These are phyloP conservation scores for Holothuria scabra DNA, from an alignment of 53 echinoderm and acorn worm species.

Conservation along the genomic window DNA sequence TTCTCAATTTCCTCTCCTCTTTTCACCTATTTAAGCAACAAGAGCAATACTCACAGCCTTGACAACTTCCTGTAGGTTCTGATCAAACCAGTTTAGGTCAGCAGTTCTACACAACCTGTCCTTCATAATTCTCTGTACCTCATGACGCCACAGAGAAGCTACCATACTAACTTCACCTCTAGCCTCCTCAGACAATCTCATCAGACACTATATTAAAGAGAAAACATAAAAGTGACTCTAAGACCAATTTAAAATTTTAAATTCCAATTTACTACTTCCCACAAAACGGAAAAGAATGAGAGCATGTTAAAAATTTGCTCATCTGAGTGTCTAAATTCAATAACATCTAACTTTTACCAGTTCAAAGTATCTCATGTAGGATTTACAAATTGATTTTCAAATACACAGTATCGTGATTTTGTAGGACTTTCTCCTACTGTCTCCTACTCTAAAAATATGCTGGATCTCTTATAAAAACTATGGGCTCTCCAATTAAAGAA, in stretches of 20 bases:
- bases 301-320: too few relatives aligned
- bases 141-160: constrained; percentile 93
- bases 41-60: constrained; percentile 69
- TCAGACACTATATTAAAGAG: constrained; percentile 67
- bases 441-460: too few relatives aligned
- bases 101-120: constrained; percentile 88
- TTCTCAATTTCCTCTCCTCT: not conserved
- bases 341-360: too few relatives aligned
- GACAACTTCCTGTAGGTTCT: constrained; percentile 77
- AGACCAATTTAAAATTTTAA: not conserved
- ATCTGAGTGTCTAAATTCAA: too few relatives aligned
- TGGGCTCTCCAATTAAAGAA: too few relatives aligned
- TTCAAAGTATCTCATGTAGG: too few relatives aligned
- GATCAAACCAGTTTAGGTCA: constrained; percentile 88
- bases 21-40: not conserved
- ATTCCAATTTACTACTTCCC: not conserved
- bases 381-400: too few relatives aligned
- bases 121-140: constrained; percentile 85
- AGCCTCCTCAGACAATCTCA: constrained; percentile 92
- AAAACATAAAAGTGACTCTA: not conserved
- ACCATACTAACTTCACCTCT: constrained; percentile 97
- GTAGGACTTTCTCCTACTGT: too few relatives aligned
- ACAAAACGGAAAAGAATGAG: too few relatives aligned
- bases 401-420: too few relatives aligned
- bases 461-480: too few relatives aligned